Percentiles rank a stretch among this genome's conserved stretches.
Conservation (phyloP, 2,113 vertebrate genomes). For the Aleadryas rufinucha region DNA sequence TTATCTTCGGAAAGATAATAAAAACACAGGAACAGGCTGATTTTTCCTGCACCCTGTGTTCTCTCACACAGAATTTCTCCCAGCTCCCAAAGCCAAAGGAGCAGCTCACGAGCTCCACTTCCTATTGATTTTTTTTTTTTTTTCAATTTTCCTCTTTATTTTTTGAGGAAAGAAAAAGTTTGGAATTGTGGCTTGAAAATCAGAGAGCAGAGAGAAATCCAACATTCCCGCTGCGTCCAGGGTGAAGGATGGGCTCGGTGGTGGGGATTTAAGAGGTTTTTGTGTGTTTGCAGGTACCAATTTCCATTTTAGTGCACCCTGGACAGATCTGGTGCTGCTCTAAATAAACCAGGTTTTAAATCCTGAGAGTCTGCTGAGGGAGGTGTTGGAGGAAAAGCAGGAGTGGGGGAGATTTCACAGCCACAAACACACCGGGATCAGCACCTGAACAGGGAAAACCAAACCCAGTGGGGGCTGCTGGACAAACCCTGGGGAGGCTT, state of each 20-base stretch:
- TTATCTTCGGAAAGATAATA: not conserved
- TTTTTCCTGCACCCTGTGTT: not conserved
- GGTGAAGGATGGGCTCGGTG: not conserved
- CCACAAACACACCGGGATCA: fast-evolving
- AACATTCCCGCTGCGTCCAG: not conserved
- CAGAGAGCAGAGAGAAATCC: not conserved
- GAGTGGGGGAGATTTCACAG: not conserved
- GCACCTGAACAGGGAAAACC: not conserved
- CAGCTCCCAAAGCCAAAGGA: not conserved
- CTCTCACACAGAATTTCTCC: not conserved
- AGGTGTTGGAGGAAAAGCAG: not conserved
- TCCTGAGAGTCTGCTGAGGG: not conserved
- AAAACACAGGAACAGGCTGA: not conserved
- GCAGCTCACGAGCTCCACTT: not conserved
- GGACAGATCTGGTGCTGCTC: not conserved
- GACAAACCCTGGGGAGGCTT: not conserved
- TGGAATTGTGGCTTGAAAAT: not conserved
- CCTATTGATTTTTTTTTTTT: too few species aligned
- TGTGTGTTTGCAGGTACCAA: not conserved
- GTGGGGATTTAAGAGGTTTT: not conserved
- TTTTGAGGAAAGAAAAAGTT: not conserved
- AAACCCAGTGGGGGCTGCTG: not conserved
- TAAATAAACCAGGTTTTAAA: not conserved
- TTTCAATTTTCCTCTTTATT: not conserved
- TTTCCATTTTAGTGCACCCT: not conserved